Evolutionary conservation across 2,113 vertebrate genomes (phyloP).

Genomic region (Alligator sinensis): DNA sequence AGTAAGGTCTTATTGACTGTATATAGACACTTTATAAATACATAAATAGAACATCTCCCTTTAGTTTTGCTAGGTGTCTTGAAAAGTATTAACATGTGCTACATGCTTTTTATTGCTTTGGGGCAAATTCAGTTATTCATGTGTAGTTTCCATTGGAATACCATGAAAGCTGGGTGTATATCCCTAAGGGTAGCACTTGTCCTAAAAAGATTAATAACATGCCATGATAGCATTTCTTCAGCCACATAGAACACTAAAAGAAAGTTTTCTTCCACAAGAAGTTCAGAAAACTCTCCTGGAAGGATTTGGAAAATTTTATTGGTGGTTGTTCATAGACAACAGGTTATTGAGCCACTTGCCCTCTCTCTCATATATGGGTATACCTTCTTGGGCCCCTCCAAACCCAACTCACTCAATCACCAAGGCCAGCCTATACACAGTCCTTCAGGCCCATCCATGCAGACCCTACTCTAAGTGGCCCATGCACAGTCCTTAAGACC

Average conservation of each 20-base stretch:
- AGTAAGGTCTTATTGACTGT: background rate
- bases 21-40: background rate
- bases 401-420: too few species aligned
- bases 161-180: background rate
- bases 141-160: background rate
- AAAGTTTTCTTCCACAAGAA: background rate
- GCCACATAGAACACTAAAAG: slow-evolving; percentile 7
- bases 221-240: background rate
- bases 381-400: too few species aligned
- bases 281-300: background rate
- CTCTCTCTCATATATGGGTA: too few species aligned
- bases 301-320: background rate
- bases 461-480: too few species aligned
- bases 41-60: background rate
- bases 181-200: background rate
- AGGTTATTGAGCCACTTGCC: too few species aligned
- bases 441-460: too few species aligned
- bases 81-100: background rate
- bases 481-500: too few species aligned
- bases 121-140: background rate
- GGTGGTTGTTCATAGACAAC: background rate
- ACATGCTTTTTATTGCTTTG: background rate
- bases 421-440: too few species aligned
- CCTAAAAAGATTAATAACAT: background rate
- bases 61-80: background rate